A percentile compares a stretch with the other conserved stretches of the same genome.
phyloP scores from a whole-genome alignment of 2,888 invertebrate genomes.

The Gordius sp. region DNA sequence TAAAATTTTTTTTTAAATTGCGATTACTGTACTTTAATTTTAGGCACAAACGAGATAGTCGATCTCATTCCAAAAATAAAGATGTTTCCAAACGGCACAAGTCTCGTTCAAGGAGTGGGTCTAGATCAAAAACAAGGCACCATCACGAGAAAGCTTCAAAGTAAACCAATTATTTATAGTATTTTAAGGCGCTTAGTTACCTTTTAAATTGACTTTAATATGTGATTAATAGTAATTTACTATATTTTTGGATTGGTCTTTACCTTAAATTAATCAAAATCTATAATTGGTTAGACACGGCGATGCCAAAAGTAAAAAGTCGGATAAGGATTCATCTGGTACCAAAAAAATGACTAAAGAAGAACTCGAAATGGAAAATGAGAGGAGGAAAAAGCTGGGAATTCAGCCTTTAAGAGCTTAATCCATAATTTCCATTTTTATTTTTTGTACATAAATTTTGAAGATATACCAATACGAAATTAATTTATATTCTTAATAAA shows the following conservation, averaged over 20 bases:
- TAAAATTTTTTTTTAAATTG: neutral
- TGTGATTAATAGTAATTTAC: too few relatives aligned
- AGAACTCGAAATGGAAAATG: slow-evolving; percentile 9
- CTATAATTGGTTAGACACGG: too few relatives aligned
- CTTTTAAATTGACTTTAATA: too few relatives aligned
- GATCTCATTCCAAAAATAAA: neutral
- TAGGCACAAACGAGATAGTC: neutral
- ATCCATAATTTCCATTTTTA: neutral
- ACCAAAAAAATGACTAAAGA: neutral
- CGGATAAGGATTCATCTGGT: too few relatives aligned
- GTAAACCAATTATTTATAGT: too few relatives aligned
- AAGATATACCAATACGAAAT: too few relatives aligned
- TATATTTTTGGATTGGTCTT: too few relatives aligned
- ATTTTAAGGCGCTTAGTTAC: too few relatives aligned
- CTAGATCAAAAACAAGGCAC: neutral
- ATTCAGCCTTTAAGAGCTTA: neutral
- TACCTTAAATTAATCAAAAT: too few relatives aligned
- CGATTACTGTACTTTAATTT: neutral
- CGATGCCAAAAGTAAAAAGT: too few relatives aligned
- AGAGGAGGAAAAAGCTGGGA: neutral
- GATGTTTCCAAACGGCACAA: neutral
- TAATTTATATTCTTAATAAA: too few relatives aligned
- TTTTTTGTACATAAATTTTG: neutral
- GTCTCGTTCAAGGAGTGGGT: neutral
- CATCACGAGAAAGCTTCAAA: too few relatives aligned